Evolutionary conservation across 2,113 vertebrate genomes (phyloP), one percentile per base, ranked within the genome.

Genomic region (Perca flavescens): DNA sequence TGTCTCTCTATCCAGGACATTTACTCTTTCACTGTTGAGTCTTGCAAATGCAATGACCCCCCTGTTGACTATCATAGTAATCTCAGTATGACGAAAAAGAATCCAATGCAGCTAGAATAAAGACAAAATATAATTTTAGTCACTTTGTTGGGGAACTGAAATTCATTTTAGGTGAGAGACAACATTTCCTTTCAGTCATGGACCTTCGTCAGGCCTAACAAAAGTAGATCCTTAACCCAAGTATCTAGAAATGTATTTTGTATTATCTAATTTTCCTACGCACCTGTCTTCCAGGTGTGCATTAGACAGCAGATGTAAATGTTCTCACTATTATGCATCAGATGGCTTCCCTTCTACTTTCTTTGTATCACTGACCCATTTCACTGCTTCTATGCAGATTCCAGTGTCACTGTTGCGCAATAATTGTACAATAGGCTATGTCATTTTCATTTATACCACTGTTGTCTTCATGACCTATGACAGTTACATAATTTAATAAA

Each of bases 1-100:
- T 46, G 15, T 79, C 10, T 82, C 36, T 74, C 62, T 40, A 10
- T 84, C 46, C 12, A 3, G 3, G n/a, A 71, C 71, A 40, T 54
- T 28, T 15, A 5, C 21, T 34, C 11, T 63, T 22, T 65, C 22
- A 28, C 58, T 69, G 14, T 22, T 31, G 13, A 64, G 8, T 46
- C 25, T 19, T 1, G 6, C 56, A 60, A 57, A 75, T 14, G 15
- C 25, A 47, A 16, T 25, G 10, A 61, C 6, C 52, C 43, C 11
- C 5, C 46, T 61, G 47, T 34, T 40, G 17, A 49, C 22, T 21
- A 13, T 19, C 14, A 17, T 15, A 14, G 15, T 25, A 1, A 61
- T 61, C 15, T 31, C 16, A 34, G 5, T 34, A 3, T 69, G 54
- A 17, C 1, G n/a, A 49, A 60, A 14, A 31, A 61, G 10, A 60